Conservation (phyloP, 2,888 invertebrate species). For the Drosophila anceps region DNA sequence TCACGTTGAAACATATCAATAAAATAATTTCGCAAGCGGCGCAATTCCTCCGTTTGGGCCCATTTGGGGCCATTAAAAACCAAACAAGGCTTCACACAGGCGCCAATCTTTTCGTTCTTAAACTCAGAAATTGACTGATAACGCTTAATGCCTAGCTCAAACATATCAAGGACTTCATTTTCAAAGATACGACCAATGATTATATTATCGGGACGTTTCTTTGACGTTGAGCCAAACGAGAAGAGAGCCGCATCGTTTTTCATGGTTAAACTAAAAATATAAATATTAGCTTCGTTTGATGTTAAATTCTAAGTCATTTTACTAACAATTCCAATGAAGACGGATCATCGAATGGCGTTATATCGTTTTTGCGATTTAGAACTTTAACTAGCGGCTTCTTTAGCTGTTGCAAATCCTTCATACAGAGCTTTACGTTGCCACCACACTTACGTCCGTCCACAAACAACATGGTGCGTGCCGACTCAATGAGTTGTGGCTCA, state of each 20-base stretch:
- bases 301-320: conserved; percentile 84
- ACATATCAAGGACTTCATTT: conserved; percentile 96
- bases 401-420: conserved; percentile 94
- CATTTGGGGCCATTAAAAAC: conserved; percentile 97
- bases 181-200: conserved; percentile 96
- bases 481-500: conserved; percentile 95
- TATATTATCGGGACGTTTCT: conserved; percentile 97
- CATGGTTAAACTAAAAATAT: conserved; percentile 87
- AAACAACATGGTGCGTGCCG: conserved; percentile 93
- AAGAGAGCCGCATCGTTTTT: conserved; percentile 96
- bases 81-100: conserved; percentile 95
- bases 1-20: conserved; percentile 94
- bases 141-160: conserved; percentile 95
- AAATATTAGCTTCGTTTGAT: too few relatives aligned
- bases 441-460: conserved; percentile 94
- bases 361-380: conserved; percentile 93
- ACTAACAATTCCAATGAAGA: conserved; percentile 91
- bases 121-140: conserved; percentile 93
- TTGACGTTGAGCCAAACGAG: conserved; percentile 95
- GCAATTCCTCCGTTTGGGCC: conserved; percentile 92
- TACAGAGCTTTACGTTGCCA: conserved; percentile 88
- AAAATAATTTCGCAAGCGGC: conserved; percentile 94
- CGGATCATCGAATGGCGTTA: conserved; percentile 96
- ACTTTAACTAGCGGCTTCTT: conserved; percentile 94
- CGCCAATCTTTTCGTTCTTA: conserved; percentile 90